Evolutionary conservation across 1,140 invertebrate species (phyloP).

Genomic region (Conopomorpha cramerella): DNA sequence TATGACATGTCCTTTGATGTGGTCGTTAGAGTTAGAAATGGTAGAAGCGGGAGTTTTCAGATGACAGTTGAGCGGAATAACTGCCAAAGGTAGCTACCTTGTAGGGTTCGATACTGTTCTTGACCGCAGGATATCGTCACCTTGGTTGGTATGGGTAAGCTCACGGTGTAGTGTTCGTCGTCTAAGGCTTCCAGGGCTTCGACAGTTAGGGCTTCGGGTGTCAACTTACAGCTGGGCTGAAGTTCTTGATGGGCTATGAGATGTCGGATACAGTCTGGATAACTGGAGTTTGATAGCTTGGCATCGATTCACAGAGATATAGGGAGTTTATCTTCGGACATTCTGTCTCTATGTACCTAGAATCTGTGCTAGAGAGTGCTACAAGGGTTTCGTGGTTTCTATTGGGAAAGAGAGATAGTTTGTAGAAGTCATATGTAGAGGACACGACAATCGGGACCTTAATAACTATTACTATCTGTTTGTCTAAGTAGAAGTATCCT

Average conservation of each 20-base stretch:
- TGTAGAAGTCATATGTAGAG: no score
- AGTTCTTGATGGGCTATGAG: slow-evolving; percentile 6
- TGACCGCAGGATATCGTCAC: slow-evolving; percentile 6
- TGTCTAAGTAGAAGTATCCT: no score
- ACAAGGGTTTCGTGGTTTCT: no score
- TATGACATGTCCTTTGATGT: no score
- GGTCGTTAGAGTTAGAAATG: no score
- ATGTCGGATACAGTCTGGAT: slow-evolving; percentile 5
- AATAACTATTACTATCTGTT: no score
- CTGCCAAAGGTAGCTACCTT: no score
- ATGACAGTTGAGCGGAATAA: no score
- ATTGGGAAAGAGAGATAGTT: no score
- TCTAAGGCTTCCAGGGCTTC: slow-evolving; percentile 5
- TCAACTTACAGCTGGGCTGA: slow-evolving; percentile 4
- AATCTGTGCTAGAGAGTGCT: slow-evolving; percentile 7
- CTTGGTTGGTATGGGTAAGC: slow-evolving; percentile 7
- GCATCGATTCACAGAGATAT: slow-evolving; percentile 7
- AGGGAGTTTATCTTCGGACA: slow-evolving; percentile 10
- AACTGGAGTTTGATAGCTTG: not conserved
- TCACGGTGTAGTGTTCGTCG: slow-evolving; percentile 8
- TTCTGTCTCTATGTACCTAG: slow-evolving; percentile 12
- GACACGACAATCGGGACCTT: no score
- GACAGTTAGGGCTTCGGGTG: slow-evolving; percentile 5
- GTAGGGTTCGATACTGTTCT: slow-evolving; percentile 5
- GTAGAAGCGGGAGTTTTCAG: no score